Conservation (phyloP, 23 tunicate species). For the Styela clava region DNA sequence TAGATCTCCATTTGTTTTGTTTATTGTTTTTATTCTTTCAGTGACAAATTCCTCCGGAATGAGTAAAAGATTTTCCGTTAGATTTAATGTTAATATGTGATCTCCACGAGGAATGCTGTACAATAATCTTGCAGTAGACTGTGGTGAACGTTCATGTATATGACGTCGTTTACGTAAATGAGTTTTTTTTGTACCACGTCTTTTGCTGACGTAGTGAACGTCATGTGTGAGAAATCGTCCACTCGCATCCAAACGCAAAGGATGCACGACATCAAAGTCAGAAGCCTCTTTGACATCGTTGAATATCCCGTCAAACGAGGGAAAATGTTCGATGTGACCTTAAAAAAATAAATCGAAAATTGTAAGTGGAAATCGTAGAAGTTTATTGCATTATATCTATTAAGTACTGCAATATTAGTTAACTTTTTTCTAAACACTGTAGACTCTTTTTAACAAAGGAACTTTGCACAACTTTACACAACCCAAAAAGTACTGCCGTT, state of each 20-base stretch:
- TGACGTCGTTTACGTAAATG: conserved; percentile 30
- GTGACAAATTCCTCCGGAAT: conserved; percentile 56
- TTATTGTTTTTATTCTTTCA: conserved; percentile 32
- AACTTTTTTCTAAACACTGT: too few relatives aligned
- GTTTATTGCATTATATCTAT: too few relatives aligned
- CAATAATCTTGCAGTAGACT: conserved; percentile 4
- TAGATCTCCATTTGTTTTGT: neutral
- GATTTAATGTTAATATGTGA: conserved; percentile 36
- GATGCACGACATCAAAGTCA: conserved; percentile 39
- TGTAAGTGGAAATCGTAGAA: too few relatives aligned
- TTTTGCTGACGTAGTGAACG: conserved; percentile 7
- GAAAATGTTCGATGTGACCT: neutral
- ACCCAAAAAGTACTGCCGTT: too few relatives aligned
- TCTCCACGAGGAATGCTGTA: conserved; percentile 18
- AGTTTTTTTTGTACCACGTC: neutral
- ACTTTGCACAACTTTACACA: too few relatives aligned
- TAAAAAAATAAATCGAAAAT: too few relatives aligned
- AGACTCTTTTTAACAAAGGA: too few relatives aligned
- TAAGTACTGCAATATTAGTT: too few relatives aligned
- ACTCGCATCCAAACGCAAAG: conserved; percentile 27
- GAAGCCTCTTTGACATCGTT: neutral
- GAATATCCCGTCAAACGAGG: neutral
- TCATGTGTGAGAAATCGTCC: conserved; percentile 62
- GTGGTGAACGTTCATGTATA: neutral
- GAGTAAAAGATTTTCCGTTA: conserved; percentile 44